Evolutionary conservation across 2,797 vertebrate genomes (phyloP).

Genomic region (Vireo griseus): DNA sequence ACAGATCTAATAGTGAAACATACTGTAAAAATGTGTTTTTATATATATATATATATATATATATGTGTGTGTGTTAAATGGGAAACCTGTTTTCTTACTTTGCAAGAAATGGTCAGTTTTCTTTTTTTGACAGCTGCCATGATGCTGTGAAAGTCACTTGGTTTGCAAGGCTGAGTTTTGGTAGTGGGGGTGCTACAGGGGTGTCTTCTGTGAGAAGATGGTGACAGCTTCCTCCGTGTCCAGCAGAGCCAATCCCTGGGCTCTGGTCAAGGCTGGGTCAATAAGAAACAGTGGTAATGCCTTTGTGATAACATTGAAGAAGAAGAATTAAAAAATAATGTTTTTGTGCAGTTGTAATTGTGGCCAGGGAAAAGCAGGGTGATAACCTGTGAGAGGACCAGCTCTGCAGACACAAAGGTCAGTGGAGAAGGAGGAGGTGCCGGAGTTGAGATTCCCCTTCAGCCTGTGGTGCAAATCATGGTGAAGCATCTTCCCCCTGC

Average conservation of each 20-base stretch:
- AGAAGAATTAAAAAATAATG: not conserved
- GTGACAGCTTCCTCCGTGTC: not conserved
- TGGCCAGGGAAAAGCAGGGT: rapidly evolving
- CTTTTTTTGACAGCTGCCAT: not conserved
- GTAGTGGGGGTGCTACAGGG: not conserved
- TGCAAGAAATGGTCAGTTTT: not conserved
- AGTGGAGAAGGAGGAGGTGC: not conserved
- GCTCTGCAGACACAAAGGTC: not conserved
- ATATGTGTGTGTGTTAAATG: not conserved
- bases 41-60: too few species aligned
- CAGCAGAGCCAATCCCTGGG: not conserved
- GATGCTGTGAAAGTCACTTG: not conserved
- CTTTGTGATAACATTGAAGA: too few species aligned
- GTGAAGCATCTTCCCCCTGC: not conserved
- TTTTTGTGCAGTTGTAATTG: not conserved
- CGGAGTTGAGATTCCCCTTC: not conserved
- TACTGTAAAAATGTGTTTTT: not conserved
- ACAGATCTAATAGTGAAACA: not conserved
- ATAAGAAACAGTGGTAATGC: too few species aligned
- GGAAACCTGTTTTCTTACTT: not conserved
- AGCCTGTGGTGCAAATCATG: not conserved
- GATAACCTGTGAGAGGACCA: too few species aligned
- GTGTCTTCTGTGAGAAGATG: not conserved
- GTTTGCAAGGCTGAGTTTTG: not conserved
- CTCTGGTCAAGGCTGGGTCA: not conserved